phyloP scores from a whole-genome alignment of 2,113 vertebrate species.

The Chloropsis hardwickii region DNA sequence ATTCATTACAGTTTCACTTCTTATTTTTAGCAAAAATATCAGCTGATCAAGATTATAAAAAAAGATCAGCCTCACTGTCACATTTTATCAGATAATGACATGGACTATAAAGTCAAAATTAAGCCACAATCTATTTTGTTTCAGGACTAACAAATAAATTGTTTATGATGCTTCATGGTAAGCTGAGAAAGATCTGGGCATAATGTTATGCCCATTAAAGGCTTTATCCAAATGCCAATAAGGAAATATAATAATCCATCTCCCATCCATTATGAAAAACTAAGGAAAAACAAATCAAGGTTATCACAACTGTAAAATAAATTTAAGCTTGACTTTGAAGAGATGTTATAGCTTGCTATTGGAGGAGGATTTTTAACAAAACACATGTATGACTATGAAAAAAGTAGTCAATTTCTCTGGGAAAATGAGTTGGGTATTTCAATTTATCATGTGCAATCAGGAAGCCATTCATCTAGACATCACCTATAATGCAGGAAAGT shows the following conservation, averaged over 20 bases:
- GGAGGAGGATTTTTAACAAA: conserved; percentile 18
- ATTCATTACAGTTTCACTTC: background rate
- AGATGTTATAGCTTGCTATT: background rate
- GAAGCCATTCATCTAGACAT: conserved; percentile 47
- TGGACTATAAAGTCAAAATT: conserved; percentile 37
- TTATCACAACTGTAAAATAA: background rate
- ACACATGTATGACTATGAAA: background rate
- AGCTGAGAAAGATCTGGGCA: conserved; percentile 19
- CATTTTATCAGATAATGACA: conserved; percentile 41
- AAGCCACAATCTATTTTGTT: conserved; percentile 22
- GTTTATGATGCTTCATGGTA: conserved; percentile 26
- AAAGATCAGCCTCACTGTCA: background rate
- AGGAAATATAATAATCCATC: background rate
- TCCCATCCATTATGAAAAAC: background rate
- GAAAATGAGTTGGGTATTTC: conserved; percentile 11
- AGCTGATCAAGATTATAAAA: conserved; percentile 36
- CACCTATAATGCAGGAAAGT: conserved; percentile 25
- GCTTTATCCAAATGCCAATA: background rate
- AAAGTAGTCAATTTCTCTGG: background rate
- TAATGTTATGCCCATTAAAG: conserved; percentile 20
- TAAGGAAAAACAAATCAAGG: background rate
- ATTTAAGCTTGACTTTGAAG: background rate
- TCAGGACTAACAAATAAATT: conserved; percentile 31
- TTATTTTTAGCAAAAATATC: conserved; percentile 46
- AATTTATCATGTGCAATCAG: conserved; percentile 19